Base-by-base conservation (phyloP, 2,113 vertebrate species). In the Bubo scandiacus region DNA sequence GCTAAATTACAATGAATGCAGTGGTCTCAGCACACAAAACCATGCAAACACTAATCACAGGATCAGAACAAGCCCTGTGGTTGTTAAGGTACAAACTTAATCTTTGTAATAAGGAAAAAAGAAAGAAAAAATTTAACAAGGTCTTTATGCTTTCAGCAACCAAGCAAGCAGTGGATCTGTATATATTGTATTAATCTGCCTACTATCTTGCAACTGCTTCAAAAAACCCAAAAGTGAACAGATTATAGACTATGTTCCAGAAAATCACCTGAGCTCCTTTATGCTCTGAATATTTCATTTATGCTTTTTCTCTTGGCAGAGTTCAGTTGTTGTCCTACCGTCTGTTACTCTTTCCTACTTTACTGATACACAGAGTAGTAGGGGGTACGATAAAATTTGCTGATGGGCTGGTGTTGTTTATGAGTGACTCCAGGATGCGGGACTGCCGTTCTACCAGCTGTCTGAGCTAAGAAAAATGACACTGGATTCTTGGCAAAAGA, bases 1-100 rank as follows among this genome's bases (percentile, higher is more conserved):
- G 98, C 99, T 99, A 98, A 99, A 99, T 98, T 99, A 99, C 98
- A 99, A 99, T 99, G 99, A 99, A 98, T 99, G 99, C 99, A 99
- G 98, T 97, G 99, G 99, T 98, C 98, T 99, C 98, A 99, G 99
- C 98, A 98, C 99, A 97, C 99, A 99, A 98, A 99, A 99, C 98
- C 99, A 99, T 99, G 99, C 98, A 98, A 99, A 98, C 98, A 98
- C 98, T 96, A 99, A 99, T 98, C 99, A 99, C 98, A 99, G 99
- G 98, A 99, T 99, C 98, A 99, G 99, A 99, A 98, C 99, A 98
- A 99, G 98, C 99, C 98, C 99, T 99, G 98, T 99, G 98, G 98
- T 99, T 98, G 98, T 99, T 98, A 99, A 99, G 99, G 99, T 99
- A 99, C 96, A 93, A 83, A 97, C 66, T 86, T 97, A 72, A 93